Evolutionary conservation across 2,888 invertebrate species (phyloP).

Genomic region (Rhagonycha fulva): DNA sequence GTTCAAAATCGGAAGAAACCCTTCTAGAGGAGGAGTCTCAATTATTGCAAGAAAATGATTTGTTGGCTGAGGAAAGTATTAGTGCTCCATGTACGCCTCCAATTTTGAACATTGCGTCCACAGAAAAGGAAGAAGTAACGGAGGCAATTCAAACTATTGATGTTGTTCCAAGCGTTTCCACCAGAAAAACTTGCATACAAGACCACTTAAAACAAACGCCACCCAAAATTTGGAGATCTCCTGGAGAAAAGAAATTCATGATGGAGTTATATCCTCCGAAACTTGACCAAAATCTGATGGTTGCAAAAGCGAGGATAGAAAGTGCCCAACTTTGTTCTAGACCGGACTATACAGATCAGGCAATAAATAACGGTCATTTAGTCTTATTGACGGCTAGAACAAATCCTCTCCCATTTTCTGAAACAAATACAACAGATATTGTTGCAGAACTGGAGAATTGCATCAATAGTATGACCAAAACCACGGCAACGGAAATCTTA

Average conservation of each 20-base stretch:
- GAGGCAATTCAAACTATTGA: neutral
- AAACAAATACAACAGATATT: neutral
- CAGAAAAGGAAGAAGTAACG: neutral
- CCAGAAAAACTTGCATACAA: neutral
- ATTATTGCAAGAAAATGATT: neutral
- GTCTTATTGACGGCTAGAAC: neutral
- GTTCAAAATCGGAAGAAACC: neutral
- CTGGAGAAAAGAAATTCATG: conserved; percentile 35
- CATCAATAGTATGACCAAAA: neutral
- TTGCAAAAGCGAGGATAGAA: neutral
- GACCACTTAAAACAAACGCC: neutral
- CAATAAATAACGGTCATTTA: neutral
- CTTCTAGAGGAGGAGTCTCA: neutral
- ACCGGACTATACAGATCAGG: neutral
- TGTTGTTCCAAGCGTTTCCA: neutral
- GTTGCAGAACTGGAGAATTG: neutral
- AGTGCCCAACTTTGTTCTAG: neutral
- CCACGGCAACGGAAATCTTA: neutral
- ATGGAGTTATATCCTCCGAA: conserved; percentile 13
- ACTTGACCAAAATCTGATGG: neutral
- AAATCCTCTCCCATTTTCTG: neutral
- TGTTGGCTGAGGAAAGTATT: neutral
- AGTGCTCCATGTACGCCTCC: neutral
- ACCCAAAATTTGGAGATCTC: conserved; percentile 30
- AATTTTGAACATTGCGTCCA: neutral